Percentiles rank a stretch among this genome's conserved stretches.
Conservation (phyloP, 1,140 invertebrate species). For the Dendrolimus punctatus region DNA sequence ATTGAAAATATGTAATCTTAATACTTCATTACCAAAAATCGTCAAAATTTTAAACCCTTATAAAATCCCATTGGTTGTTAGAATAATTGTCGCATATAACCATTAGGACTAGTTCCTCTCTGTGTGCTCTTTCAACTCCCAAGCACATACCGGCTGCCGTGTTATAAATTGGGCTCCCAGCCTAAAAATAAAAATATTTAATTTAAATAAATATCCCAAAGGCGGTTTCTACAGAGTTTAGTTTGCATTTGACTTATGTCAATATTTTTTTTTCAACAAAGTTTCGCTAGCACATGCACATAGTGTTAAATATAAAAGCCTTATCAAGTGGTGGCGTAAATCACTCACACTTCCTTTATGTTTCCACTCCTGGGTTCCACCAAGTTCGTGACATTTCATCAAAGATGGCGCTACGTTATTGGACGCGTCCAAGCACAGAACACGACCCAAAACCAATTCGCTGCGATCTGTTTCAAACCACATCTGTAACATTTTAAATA, state of each 20-base stretch:
- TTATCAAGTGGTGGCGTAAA: no score
- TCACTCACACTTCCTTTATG: slow-evolving; percentile 75
- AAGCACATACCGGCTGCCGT: slow-evolving; percentile 89
- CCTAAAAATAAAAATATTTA: slow-evolving; percentile 58
- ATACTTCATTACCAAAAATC: no score
- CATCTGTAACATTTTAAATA: slow-evolving; percentile 67
- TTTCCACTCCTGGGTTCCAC: slow-evolving; percentile 92
- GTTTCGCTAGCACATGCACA: no score
- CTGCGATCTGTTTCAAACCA: slow-evolving; percentile 91
- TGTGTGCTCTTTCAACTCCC: slow-evolving; percentile 70
- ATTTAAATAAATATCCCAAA: no score
- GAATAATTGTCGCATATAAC: slow-evolving; percentile 79
- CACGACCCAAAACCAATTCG: slow-evolving; percentile 88
- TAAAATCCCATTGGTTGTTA: slow-evolving; percentile 81
- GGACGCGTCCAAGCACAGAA: slow-evolving; percentile 88
- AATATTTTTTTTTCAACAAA: no score
- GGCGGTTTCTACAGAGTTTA: no score
- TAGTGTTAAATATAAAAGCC: no score
- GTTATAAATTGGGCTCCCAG: slow-evolving; percentile 86
- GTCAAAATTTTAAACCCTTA: slow-evolving; percentile 58
- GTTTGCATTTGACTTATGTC: no score
- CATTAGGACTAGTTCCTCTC: slow-evolving; percentile 76
- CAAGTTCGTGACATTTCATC: slow-evolving; percentile 94
- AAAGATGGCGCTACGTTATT: slow-evolving; percentile 76
- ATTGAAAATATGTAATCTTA: no score